Percentiles rank a stretch among this genome's conserved stretches.
Evolutionary conservation across 2,888 invertebrate species (phyloP).

Genomic region (Phania funesta): DNA sequence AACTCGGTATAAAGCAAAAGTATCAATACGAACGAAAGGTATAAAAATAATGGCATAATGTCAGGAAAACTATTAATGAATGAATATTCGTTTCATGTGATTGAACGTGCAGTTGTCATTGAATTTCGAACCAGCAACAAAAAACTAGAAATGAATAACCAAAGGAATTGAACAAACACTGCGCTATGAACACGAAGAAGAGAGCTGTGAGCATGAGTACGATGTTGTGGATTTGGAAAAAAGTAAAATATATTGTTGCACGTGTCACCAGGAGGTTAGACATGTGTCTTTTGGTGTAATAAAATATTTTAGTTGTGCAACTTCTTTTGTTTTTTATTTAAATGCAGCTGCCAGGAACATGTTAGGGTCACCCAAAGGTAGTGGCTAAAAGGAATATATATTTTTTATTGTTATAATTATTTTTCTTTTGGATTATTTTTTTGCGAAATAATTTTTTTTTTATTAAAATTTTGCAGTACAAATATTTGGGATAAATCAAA

Average conservation of each 20-base stretch:
- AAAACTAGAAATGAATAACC: not conserved
- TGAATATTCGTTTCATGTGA: slow-evolving; percentile 1
- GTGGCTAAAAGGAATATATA: too few relatives aligned
- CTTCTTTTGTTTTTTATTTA: not conserved
- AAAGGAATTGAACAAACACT: not conserved
- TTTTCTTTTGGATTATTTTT: too few relatives aligned
- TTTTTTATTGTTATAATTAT: too few relatives aligned
- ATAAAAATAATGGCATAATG: slow-evolving; percentile 20
- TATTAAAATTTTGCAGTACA: too few relatives aligned
- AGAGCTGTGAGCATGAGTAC: not conserved
- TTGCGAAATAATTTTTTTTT: too few relatives aligned
- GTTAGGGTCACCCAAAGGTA: too few relatives aligned
- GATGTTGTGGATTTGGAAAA: not conserved
- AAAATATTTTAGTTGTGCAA: not conserved
- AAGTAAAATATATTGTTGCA: slow-evolving; percentile 39
- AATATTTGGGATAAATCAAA: too few relatives aligned
- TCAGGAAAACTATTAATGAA: not conserved
- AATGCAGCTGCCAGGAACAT: too few relatives aligned
- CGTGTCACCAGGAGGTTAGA: slow-evolving; percentile 47
- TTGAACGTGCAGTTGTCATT: not conserved
- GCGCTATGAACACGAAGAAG: not conserved
- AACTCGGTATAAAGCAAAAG: not conserved
- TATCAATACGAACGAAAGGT: not conserved
- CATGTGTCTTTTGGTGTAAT: slow-evolving; percentile 43
- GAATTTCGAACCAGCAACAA: not conserved